A percentile compares a stretch with the other conserved stretches of the same genome.
These are phyloP conservation scores for Melopsittacus undulatus DNA, from an alignment of 2,797 vertebrate genomes.

Conservation along the genomic window DNA sequence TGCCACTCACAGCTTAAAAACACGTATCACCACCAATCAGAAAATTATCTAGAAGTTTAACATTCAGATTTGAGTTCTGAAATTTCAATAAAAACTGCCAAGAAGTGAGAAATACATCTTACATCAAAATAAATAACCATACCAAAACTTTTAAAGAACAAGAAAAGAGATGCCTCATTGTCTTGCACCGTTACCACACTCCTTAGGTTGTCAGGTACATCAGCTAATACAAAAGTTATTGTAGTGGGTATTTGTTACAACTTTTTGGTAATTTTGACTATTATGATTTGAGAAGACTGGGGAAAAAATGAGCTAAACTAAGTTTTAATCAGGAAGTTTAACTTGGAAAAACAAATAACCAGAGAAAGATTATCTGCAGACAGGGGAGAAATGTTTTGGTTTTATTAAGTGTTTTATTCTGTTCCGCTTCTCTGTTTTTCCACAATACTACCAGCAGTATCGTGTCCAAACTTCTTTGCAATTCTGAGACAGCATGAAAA, in stretches of 20 bases:
- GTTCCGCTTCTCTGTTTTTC: background rate
- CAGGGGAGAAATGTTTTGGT: no score
- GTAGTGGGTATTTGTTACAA: background rate
- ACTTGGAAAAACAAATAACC: background rate
- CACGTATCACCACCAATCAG: rapidly evolving
- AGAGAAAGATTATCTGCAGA: background rate
- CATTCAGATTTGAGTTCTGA: background rate
- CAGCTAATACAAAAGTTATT: background rate
- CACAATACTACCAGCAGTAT: background rate
- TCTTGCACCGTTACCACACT: background rate
- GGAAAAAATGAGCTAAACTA: background rate
- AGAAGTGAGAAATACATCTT: background rate
- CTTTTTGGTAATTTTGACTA: background rate
- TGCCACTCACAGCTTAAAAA: background rate
- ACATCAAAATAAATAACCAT: background rate
- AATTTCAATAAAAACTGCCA: background rate
- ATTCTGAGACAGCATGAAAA: background rate
- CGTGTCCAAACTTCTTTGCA: background rate
- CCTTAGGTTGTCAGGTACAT: background rate
- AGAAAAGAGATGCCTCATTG: background rate
- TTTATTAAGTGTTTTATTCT: background rate
- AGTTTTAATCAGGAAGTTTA: background rate
- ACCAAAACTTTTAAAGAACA: background rate
- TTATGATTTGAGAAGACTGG: background rate
- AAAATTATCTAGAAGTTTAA: background rate